Evolutionary conservation across 2,888 invertebrate genomes (phyloP).

Genomic region (Metalampra italica): DNA sequence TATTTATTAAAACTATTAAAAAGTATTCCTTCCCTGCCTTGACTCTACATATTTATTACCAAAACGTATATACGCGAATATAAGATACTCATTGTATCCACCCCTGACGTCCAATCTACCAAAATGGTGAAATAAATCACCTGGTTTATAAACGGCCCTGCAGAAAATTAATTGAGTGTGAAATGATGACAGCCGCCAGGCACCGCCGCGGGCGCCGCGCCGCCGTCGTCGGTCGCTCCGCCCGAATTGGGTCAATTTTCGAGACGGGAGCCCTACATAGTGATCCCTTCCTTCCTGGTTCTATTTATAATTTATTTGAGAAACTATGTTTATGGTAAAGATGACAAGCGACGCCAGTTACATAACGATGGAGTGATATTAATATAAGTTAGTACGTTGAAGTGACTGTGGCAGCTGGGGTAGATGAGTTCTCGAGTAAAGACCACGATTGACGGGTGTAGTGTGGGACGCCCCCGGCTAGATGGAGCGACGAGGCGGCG

Average conservation of each 20-base stretch:
- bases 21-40: too few relatives aligned
- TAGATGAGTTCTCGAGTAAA: too few relatives aligned
- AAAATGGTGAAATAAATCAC: constrained; percentile 18
- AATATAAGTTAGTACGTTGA: too few relatives aligned
- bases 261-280: constrained; percentile 17
- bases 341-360: not conserved
- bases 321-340: constrained; percentile 16
- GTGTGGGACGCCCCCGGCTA: too few relatives aligned
- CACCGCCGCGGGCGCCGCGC: constrained; percentile 32
- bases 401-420: too few relatives aligned
- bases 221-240: constrained; percentile 30
- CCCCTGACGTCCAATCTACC: not conserved
- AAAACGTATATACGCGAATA: too few relatives aligned
- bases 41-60: too few relatives aligned
- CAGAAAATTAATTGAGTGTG: constrained; percentile 55
- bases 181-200: constrained; percentile 50
- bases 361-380: not conserved
- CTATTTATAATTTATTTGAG: constrained; percentile 13
- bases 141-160: constrained; percentile 36
- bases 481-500: too few relatives aligned
- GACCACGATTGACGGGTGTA: too few relatives aligned
- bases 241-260: constrained; percentile 56
- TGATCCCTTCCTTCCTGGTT: constrained; percentile 30
- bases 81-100: too few relatives aligned
- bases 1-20: too few relatives aligned